Evolutionary conservation across 2,113 vertebrate genomes (phyloP).

Genomic region (Uria lomvia): DNA sequence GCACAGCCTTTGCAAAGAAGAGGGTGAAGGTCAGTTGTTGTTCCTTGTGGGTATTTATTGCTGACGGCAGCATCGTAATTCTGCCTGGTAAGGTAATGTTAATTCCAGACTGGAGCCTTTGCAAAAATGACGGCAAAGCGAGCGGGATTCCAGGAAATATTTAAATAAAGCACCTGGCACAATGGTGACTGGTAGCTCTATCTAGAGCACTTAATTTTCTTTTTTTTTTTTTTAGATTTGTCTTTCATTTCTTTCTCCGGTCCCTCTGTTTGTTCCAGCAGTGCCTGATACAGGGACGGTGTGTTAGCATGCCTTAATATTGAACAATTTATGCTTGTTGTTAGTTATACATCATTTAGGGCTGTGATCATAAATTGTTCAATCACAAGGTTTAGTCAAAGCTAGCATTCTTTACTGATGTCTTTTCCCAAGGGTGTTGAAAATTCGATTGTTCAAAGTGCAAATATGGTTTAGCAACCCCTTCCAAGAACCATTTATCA

Average conservation of each 20-base stretch:
- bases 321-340: slow-evolving; percentile 42
- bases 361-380: slow-evolving; percentile 69
- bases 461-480: slow-evolving; percentile 79
- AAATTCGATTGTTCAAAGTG: slow-evolving; percentile 75
- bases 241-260: neutral
- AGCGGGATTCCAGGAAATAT: slow-evolving; percentile 5
- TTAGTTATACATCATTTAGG: slow-evolving; percentile 71
- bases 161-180: slow-evolving; percentile 39
- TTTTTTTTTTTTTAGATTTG: neutral
- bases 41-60: neutral
- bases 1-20: neutral
- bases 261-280: neutral
- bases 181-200: slow-evolving; percentile 36
- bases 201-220: neutral
- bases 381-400: slow-evolving; percentile 69
- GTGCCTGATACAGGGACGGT: neutral
- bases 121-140: neutral
- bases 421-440: slow-evolving; percentile 69
- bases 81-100: slow-evolving; percentile 20
- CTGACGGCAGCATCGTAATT: neutral
- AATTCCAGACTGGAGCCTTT: slow-evolving; percentile 15
- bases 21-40: neutral
- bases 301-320: slow-evolving; percentile 24
- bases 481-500: slow-evolving; percentile 76
- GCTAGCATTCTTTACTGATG: slow-evolving; percentile 68